A percentile compares a stretch with the other conserved stretches of the same genome.
Conservation (phyloP, 2,113 vertebrate genomes). For the Dascyllus trimaculatus region DNA sequence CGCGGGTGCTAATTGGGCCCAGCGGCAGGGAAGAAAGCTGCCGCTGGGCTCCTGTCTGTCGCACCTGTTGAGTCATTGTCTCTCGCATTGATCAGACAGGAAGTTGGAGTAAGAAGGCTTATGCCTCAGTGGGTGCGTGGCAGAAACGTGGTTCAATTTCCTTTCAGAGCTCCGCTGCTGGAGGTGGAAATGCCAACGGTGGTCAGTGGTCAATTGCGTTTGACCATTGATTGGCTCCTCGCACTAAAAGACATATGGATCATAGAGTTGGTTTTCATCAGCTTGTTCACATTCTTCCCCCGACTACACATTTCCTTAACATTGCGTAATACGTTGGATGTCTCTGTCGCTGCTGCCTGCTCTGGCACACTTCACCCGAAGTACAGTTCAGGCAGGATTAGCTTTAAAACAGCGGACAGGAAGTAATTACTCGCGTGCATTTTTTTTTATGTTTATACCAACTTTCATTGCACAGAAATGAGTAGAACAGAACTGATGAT, state of each 20-base stretch:
- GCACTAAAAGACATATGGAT: constrained; percentile 74
- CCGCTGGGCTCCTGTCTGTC: constrained; percentile 81
- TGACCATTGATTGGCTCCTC: constrained; percentile 69
- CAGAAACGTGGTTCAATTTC: constrained; percentile 81
- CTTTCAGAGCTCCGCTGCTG: constrained; percentile 76
- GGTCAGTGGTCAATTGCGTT: constrained; percentile 75
- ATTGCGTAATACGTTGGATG: constrained; percentile 34
- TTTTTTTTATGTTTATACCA: not conserved
- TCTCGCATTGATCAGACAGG: constrained; percentile 79
- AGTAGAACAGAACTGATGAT: not conserved
- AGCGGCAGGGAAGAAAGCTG: constrained; percentile 76
- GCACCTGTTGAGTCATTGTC: constrained; percentile 87
- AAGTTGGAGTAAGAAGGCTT: constrained; percentile 77
- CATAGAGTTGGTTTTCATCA: constrained; percentile 34
- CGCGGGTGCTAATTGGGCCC: constrained; percentile 81
- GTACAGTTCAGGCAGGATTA: not conserved
- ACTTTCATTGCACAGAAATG: not conserved
- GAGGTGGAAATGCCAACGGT: constrained; percentile 78
- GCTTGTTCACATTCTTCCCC: constrained; percentile 15
- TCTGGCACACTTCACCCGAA: constrained; percentile 22
- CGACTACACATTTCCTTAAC: not conserved
- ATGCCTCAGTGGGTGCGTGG: constrained; percentile 76
- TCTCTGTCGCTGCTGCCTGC: constrained; percentile 1
- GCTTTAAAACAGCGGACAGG: not conserved
- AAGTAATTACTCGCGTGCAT: not conserved